Evolutionary conservation across 2,888 invertebrate species (phyloP), one percentile per base, ranked within the genome.

Genomic region (Molanna angustata): DNA sequence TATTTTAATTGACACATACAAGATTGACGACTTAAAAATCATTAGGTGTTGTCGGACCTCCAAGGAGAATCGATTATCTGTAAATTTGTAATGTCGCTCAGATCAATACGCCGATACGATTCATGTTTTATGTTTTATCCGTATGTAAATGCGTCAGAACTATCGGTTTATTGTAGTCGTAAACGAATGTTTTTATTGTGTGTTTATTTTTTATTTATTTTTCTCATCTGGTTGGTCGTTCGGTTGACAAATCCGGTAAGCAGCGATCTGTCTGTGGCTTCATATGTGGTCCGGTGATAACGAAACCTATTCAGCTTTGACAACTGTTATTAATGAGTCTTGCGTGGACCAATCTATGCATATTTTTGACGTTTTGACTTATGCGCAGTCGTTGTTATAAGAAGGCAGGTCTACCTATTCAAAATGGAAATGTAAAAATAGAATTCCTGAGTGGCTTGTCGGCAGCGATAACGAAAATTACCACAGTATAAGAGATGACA

Each of bases 251-350:
- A 49, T 49, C 32, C 48, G 32, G 48, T 35, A 19, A 35, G 16
- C 39, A 13, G 14, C 14, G 22, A 39, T 27, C 18, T 49, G 32
- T 21, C 49, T 21, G 14, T 21, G 41, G 32, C 56, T 53, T 53
- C 55, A 50, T 55, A 58, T 58, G 58, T 58, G 58, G 55, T 58
- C 58, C 50, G 39, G 21, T 21, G 18, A 4, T 4, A 4, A 41
- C 41, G 13, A 3, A 21, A 20, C 41, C 41, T 21, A 13, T 35
- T n/a, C 35, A 4, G 14, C 6, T 7, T 6, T 35, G 41, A 41
- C 41, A 41, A 13, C 17, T 21, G 41, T 4, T 27, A 27, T 27
- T 27, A 27, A 27, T 27, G 27, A 27, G 4, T 27, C 6, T 27
- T 11, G 6, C 27, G 27, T 11, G 27, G 27, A 27, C 27, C 27